A percentile compares a stretch with the other conserved stretches of the same genome.
Conservation (phyloP, 2,113 vertebrate species). For the Regulus satrapa region DNA sequence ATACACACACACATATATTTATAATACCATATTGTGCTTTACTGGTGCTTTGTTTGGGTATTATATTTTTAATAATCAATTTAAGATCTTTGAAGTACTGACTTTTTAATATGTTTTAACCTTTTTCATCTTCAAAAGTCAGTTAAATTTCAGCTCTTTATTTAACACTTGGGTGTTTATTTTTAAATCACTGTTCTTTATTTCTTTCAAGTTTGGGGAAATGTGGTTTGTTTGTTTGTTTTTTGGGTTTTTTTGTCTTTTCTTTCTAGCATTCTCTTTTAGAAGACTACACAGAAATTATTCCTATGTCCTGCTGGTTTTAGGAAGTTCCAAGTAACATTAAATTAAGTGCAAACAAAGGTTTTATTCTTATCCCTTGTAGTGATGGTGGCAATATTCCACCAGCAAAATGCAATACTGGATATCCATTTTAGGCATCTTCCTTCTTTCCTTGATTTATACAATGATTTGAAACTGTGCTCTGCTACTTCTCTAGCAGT, state of each 20-base stretch:
- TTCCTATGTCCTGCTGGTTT: background rate
- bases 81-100: background rate
- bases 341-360: background rate
- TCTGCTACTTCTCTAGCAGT: background rate
- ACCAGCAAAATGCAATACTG: background rate
- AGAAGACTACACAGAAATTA: background rate
- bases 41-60: background rate
- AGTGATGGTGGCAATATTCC: background rate
- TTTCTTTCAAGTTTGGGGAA: rapidly evolving
- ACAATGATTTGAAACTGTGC: background rate
- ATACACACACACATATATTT: background rate
- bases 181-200: background rate
- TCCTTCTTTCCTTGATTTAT: background rate
- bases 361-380: background rate
- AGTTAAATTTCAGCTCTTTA: background rate
- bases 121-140: background rate
- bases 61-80: background rate
- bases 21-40: background rate
- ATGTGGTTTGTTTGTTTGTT: no score
- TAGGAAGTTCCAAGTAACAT: background rate
- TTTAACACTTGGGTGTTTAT: background rate
- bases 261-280: background rate
- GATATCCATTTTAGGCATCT: background rate
- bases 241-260: background rate
- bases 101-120: background rate